A percentile compares a stretch with the other conserved stretches of the same genome.
phyloP scores from a whole-genome alignment of 2,113 vertebrate genomes.

The Dicerorhinus sumatrensis region DNA sequence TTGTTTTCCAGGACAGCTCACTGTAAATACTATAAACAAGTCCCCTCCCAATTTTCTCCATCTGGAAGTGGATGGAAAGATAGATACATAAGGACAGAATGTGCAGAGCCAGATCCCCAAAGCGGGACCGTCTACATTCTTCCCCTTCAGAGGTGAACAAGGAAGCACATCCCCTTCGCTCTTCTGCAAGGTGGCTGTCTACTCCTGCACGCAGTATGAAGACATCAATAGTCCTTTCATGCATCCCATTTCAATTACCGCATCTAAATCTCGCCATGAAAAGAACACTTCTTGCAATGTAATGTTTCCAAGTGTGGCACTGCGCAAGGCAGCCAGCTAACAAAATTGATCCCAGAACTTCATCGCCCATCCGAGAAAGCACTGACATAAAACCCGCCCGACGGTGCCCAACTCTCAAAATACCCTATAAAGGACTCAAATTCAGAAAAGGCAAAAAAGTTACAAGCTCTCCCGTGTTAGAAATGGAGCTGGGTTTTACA shows the following conservation, averaged over 20 bases:
- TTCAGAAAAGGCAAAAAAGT: constrained; percentile 43
- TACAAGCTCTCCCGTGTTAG: background rate
- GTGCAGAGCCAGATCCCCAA: background rate
- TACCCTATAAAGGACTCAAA: constrained; percentile 40
- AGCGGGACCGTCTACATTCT: background rate
- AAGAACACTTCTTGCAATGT: background rate
- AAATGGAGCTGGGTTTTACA: constrained; percentile 7
- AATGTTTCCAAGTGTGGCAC: constrained; percentile 32
- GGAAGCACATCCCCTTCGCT: constrained; percentile 1
- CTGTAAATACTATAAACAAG: background rate
- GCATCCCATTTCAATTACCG: constrained; percentile 39
- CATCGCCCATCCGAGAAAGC: background rate
- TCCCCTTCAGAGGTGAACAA: constrained; percentile 63
- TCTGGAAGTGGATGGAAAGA: background rate
- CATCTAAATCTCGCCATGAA: constrained; percentile 51
- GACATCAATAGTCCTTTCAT: background rate
- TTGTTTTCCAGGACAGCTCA: background rate
- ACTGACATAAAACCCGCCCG: background rate
- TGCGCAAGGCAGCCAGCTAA: background rate
- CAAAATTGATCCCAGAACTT: constrained; percentile 34
- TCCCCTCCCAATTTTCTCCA: background rate
- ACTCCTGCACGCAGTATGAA: constrained; percentile 2
- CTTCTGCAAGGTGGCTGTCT: constrained; percentile 67
- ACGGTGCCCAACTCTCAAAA: constrained; percentile 8
- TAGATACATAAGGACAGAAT: background rate